Evolutionary conservation across 2,888 invertebrate genomes (phyloP).

Genomic region (Molanna angustata): DNA sequence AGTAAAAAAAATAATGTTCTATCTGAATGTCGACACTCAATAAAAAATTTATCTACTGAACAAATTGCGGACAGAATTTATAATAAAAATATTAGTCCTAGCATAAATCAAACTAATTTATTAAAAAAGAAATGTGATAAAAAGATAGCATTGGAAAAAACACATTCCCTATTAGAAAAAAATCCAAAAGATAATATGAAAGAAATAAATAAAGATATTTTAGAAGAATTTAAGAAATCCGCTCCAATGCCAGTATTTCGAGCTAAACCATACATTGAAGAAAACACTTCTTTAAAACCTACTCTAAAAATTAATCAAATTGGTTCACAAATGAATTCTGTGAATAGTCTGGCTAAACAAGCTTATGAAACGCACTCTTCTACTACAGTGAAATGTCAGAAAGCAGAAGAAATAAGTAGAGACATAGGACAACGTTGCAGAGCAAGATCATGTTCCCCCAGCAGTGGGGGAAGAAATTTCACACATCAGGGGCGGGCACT

Average conservation of each 20-base stretch:
- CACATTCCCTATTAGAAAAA: constrained; percentile 5
- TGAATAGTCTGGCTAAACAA: no score
- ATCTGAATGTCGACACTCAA: background rate
- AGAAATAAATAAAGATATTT: background rate
- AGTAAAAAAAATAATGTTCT: background rate
- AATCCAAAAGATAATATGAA: background rate
- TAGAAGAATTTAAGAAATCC: background rate
- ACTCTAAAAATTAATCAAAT: no score
- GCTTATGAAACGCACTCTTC: no score
- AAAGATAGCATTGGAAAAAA: constrained; percentile 18
- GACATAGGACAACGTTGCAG: no score
- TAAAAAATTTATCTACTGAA: constrained; percentile 1
- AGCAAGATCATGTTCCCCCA: constrained; percentile 50
- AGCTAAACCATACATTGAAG: constrained; percentile 22
- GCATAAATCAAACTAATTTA: constrained; percentile 17
- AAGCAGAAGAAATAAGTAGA: no score
- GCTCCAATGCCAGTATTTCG: constrained; percentile 16
- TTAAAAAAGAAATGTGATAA: constrained; percentile 24
- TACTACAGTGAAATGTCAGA: no score
- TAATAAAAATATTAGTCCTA: constrained; percentile 18
- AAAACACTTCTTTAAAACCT: no score
- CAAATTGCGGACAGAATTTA: constrained; percentile 18
- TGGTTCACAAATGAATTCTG: no score
- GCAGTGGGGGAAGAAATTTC: constrained; percentile 30
- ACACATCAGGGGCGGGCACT: constrained; percentile 23